A percentile compares a stretch with the other conserved stretches of the same genome.
phyloP scores from a whole-genome alignment of 2,797 vertebrate species.

The Tarsius wallacei region DNA sequence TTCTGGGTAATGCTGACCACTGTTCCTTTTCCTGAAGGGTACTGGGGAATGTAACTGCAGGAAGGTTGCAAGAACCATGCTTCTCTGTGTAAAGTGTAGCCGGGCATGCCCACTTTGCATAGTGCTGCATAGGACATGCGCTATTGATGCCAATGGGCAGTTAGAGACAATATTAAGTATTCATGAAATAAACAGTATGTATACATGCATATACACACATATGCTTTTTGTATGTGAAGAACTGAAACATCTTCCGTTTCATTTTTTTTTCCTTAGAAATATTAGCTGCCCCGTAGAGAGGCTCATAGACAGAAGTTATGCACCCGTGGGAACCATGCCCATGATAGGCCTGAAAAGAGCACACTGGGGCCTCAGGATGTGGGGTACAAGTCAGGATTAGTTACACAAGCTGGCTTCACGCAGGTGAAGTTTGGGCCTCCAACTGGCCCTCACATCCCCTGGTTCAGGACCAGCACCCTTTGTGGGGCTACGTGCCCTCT shows the following conservation, averaged over 20 bases:
- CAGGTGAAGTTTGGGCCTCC: too few species aligned
- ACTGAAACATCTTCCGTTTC: background rate
- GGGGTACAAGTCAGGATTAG: too few species aligned
- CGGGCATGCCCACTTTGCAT: background rate
- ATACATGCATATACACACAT: background rate
- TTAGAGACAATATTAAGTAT: slow-evolving; percentile 18
- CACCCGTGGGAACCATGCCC: background rate
- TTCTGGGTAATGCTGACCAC: background rate
- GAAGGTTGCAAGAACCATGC: background rate
- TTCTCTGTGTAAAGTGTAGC: background rate
- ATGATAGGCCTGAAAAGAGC: background rate
- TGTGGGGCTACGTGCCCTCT: too few species aligned
- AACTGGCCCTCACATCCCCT: too few species aligned
- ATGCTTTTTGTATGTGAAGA: background rate
- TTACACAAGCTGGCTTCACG: too few species aligned
- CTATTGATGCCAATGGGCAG: background rate
- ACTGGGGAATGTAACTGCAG: background rate
- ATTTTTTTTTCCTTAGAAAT: background rate
- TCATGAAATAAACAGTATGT: background rate
- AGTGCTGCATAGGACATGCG: background rate
- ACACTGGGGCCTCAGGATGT: background rate
- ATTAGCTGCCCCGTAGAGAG: background rate
- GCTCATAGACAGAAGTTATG: background rate
- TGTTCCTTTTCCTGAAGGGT: background rate
- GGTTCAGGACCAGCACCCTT: too few species aligned